Conservation (phyloP, 1,140 invertebrate species). For the Aradophagus sp. region DNA sequence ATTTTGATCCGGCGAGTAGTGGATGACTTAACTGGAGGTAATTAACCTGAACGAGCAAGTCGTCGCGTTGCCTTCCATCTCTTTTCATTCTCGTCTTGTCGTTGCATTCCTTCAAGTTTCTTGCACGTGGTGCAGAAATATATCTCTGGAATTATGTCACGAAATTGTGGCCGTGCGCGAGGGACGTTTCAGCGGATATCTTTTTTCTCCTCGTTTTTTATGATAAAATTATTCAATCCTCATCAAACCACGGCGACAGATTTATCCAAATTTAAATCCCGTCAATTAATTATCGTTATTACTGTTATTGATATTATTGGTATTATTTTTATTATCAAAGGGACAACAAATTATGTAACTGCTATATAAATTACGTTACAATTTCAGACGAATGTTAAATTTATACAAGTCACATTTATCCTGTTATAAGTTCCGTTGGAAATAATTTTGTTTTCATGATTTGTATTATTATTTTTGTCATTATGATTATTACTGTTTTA, state of each 20-base stretch:
- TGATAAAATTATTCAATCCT: conserved; percentile 5
- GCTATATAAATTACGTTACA: too few relatives aligned
- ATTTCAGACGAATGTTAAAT: too few relatives aligned
- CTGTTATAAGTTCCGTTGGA: too few relatives aligned
- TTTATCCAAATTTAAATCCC: too few relatives aligned
- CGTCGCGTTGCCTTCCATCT: conserved; percentile 36
- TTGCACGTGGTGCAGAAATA: conserved; percentile 47
- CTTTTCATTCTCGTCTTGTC: conserved; percentile 44
- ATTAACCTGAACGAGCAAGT: conserved; percentile 58
- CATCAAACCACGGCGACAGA: neutral
- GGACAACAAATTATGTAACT: too few relatives aligned
- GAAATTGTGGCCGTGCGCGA: conserved; percentile 23
- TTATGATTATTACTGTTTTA: too few relatives aligned
- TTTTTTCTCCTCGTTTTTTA: conserved; percentile 3
- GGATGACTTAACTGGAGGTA: conserved; percentile 57
- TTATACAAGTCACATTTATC: too few relatives aligned
- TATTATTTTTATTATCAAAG: too few relatives aligned
- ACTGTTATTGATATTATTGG: too few relatives aligned
- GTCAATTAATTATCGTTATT: too few relatives aligned
- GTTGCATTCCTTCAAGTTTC: conserved; percentile 52
- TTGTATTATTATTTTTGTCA: too few relatives aligned
- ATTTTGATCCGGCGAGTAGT: conserved; percentile 52
- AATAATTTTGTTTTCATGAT: too few relatives aligned
- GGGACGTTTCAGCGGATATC: neutral
- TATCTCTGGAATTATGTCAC: conserved; percentile 51